Conservation (phyloP, 1,140 invertebrate genomes). For the Caligus rogercresseyi region DNA sequence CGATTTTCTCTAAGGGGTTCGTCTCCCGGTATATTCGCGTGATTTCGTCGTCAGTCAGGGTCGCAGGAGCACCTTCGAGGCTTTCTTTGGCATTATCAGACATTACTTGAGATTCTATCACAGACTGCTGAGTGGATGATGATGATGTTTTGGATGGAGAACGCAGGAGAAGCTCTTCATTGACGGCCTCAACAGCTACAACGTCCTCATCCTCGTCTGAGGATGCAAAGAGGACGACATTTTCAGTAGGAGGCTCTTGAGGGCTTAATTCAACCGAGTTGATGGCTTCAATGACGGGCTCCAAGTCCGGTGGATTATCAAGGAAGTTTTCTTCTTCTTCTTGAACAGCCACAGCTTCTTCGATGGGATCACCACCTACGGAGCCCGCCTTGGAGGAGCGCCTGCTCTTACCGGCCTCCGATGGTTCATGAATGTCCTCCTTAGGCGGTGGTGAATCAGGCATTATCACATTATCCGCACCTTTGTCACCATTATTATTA, state of each 20-base stretch:
- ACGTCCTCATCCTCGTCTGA: background rate
- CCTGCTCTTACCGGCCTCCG: too few relatives aligned
- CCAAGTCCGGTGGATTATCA: background rate
- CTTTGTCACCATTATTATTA: too few relatives aligned
- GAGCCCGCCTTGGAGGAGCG: too few relatives aligned
- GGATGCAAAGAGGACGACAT: background rate
- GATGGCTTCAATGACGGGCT: background rate
- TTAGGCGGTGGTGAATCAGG: too few relatives aligned
- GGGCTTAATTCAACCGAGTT: background rate
- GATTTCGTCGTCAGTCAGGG: slow-evolving; percentile 11
- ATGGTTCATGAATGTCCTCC: too few relatives aligned
- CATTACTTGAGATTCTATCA: background rate
- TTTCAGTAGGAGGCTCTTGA: background rate
- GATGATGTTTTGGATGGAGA: too few relatives aligned
- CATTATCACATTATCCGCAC: too few relatives aligned
- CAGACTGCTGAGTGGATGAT: too few relatives aligned
- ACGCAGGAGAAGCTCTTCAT: background rate
- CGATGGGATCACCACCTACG: too few relatives aligned
- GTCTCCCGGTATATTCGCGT: slow-evolving; percentile 4
- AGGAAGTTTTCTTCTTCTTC: background rate
- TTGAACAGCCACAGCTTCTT: too few relatives aligned
- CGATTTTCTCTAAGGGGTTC: background rate
- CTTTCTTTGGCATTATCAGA: too few relatives aligned
- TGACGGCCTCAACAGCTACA: background rate
- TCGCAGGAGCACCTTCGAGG: background rate